Base-by-base conservation (phyloP, 2,888 invertebrate genomes). In the Epinotia demarniana region DNA sequence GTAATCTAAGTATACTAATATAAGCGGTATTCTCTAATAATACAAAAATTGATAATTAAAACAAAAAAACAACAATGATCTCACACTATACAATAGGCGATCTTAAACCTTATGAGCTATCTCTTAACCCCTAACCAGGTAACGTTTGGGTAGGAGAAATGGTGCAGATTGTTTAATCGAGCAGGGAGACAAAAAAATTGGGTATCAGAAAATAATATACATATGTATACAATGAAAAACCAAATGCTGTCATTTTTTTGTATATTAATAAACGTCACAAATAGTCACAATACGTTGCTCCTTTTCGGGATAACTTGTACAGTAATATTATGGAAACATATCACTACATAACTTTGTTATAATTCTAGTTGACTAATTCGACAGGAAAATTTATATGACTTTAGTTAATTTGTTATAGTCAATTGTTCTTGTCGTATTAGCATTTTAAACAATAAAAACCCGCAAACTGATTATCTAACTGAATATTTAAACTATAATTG, bases 261-360 rank as follows among this genome's bases (percentile, higher is more conserved):
- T 70, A 74, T 63, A 63, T 49, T n/a, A 43, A 23, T 55, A 63
- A 6, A 72, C 63, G 46, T 46, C 68, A 27, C 23, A 27, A 27
- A 27, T 27, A 27, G 23, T 27, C 23, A 69, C 62, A 46, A 57
- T 63, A 62, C 62, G 62, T 49, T 46, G 27, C 8, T 49, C 57
- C 57, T 69, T 57, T 69, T 63, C 33, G n/a, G 69, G 57, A 74
- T 63, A 74, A 27, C 23, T 27, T 27, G 62, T 73, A 73, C 61
- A 73, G 23, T 27, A 61, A 74, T 69, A 74, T 69, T 43, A 46
- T 46, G 55, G 63, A 63, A 63, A 58, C 46, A 16, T 57, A 72
- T 55, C 19, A 63, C 72, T 71, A 66, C 72, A 46, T 66, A 73
- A 67, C 66, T 60, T 64, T 64, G 49, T 46, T 69, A 58, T 46